Conservation (phyloP, 2,888 invertebrate species). For the Heteropelma amictum region DNA sequence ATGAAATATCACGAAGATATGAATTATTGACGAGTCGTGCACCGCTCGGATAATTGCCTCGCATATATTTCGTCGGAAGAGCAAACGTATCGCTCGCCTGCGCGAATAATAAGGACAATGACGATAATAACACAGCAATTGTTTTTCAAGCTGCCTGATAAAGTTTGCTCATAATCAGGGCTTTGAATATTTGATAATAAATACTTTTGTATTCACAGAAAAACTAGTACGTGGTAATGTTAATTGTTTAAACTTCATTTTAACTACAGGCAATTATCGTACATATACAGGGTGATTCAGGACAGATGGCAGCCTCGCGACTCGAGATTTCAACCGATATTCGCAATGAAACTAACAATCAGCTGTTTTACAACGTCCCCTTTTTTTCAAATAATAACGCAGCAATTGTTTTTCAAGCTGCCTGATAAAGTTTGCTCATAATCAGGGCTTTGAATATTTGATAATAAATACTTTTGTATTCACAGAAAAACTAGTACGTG, state of each 20-base stretch:
- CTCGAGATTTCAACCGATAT: no score
- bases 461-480: background rate
- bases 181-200: background rate
- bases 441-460: background rate
- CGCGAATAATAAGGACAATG: conserved; percentile 3
- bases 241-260: no score
- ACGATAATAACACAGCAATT: conserved; percentile 6
- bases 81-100: background rate
- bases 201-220: background rate
- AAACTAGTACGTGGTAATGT: background rate
- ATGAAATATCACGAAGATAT: conserved; percentile 48
- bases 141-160: conserved; percentile 15
- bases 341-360: no score
- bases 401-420: conserved; percentile 8
- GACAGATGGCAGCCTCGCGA: no score
- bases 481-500: background rate
- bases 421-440: background rate
- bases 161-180: background rate
- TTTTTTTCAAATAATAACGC: conserved; percentile 7
- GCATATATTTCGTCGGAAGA: conserved; percentile 25
- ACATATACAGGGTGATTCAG: no score
- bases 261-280: no score
- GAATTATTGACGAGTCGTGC: conserved; percentile 34
- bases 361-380: no score
- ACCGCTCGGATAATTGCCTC: background rate